A percentile compares a stretch with the other conserved stretches of the same genome.
These are phyloP conservation scores for Acyrthosiphon pisum DNA, from an alignment of 1,140 invertebrate species.

Conservation along the genomic window DNA sequence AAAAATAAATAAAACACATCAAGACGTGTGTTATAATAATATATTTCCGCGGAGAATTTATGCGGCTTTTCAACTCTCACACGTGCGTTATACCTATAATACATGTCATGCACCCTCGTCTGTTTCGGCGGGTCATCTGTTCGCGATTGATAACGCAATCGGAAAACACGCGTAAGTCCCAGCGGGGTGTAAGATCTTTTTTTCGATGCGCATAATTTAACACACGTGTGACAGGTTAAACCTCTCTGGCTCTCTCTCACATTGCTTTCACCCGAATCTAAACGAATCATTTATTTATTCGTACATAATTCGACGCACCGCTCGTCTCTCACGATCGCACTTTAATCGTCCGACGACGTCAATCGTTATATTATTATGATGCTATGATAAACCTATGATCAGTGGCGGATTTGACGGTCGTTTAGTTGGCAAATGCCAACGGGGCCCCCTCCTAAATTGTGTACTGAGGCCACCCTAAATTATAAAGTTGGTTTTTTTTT, in stretches of 20 bases:
- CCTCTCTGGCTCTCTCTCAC: background rate
- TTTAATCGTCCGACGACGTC: background rate
- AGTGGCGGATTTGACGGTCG: no score
- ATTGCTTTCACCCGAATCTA: background rate
- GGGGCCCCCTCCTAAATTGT: no score
- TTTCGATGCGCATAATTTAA: background rate
- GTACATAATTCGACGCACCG: background rate
- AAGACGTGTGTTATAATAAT: background rate
- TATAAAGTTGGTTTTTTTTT: no score
- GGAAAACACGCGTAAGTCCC: conserved; percentile 27
- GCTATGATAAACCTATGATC: no score
- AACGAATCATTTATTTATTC: background rate
- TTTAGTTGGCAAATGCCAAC: no score
- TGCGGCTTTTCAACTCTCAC: background rate
- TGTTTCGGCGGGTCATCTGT: background rate
- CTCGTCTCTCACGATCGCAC: background rate
- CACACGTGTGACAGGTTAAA: conserved; percentile 7
- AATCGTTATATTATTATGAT: background rate
- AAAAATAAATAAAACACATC: background rate
- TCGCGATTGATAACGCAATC: conserved; percentile 3
- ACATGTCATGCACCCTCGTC: background rate
- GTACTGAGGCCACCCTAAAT: no score
- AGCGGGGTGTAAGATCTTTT: background rate
- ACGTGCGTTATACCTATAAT: background rate
- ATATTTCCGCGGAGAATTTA: background rate